Evolutionary conservation across 2,888 invertebrate species (phyloP).

Genomic region (Drosophila mercatorum): DNA sequence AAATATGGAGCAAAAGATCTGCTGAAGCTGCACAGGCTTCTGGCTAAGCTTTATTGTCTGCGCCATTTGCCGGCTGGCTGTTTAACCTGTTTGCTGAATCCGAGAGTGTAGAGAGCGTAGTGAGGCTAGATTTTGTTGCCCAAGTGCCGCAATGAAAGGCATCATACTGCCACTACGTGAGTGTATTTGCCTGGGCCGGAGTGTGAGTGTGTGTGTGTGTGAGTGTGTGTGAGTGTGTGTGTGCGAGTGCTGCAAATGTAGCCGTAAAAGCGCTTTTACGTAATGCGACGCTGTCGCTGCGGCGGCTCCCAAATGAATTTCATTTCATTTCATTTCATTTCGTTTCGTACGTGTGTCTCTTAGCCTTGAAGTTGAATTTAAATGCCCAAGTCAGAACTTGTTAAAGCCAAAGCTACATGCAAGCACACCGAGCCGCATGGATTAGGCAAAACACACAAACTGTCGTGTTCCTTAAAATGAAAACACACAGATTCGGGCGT

Average conservation of each 20-base stretch:
- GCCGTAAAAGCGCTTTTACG: slow-evolving; percentile 77
- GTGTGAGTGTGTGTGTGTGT: slow-evolving; percentile 11
- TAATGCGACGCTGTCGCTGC: slow-evolving; percentile 62
- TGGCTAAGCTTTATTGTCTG: slow-evolving; percentile 70
- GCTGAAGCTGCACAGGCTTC: slow-evolving; percentile 24
- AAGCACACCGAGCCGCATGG: slow-evolving; percentile 39
- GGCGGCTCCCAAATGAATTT: slow-evolving; percentile 69
- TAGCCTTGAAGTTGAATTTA: slow-evolving; percentile 68
- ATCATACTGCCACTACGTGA: slow-evolving; percentile 23
- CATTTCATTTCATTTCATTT: slow-evolving; percentile 57
- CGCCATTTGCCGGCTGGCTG: slow-evolving; percentile 59
- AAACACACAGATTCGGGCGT: slow-evolving; percentile 21
- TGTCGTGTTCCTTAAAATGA: slow-evolving; percentile 22
- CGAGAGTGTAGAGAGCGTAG: slow-evolving; percentile 37
- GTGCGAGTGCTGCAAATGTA: slow-evolving; percentile 45
- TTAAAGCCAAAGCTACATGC: slow-evolving; percentile 50
- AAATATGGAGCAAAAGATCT: slow-evolving; percentile 10
- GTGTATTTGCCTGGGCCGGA: slow-evolving; percentile 9
- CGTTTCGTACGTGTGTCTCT: slow-evolving; percentile 53
- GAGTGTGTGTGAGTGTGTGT: slow-evolving; percentile 15
- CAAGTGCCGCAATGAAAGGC: slow-evolving; percentile 43
- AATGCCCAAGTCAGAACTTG: slow-evolving; percentile 48
- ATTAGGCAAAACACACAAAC: slow-evolving; percentile 38
- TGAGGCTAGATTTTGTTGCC: slow-evolving; percentile 42
- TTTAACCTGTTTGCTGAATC: slow-evolving; percentile 65